Conservation (phyloP, 2,888 invertebrate genomes). For the Kryphioiulus occultus region DNA sequence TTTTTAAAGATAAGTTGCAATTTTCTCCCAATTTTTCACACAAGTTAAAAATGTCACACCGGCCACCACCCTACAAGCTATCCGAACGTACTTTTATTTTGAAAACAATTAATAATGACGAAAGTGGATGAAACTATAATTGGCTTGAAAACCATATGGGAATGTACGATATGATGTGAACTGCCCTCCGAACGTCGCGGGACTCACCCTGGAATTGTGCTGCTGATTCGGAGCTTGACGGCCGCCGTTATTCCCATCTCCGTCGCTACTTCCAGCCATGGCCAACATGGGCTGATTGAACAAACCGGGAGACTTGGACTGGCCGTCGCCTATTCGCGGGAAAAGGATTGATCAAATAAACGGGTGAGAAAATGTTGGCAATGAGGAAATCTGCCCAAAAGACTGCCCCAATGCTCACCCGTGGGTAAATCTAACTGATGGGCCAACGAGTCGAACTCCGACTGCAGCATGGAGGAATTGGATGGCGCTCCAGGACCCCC, state of each 20-base stretch:
- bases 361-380: neutral
- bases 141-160: no score
- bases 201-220: conserved; percentile 55
- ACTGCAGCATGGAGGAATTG: neutral
- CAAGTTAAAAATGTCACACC: no score
- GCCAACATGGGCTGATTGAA: conserved; percentile 53
- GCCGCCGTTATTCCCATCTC: conserved; percentile 50
- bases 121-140: no score
- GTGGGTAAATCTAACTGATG: conserved; percentile 52
- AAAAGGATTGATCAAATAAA: neutral
- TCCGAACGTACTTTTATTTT: no score
- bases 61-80: no score
- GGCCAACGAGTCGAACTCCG: conserved; percentile 50
- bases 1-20: no score
- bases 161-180: no score
- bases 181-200: no score
- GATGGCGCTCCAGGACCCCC: neutral
- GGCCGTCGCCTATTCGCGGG: conserved; percentile 50
- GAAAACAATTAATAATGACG: no score
- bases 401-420: conserved; percentile 29
- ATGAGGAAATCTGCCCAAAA: no score
- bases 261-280: conserved; percentile 51
- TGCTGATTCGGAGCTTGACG: conserved; percentile 47
- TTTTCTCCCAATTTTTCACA: no score
- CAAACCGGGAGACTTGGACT: conserved; percentile 54